Percentiles rank a stretch among this genome's conserved stretches.
Conservation (phyloP, 2,888 invertebrate genomes). For the Galeruca laticollis region DNA sequence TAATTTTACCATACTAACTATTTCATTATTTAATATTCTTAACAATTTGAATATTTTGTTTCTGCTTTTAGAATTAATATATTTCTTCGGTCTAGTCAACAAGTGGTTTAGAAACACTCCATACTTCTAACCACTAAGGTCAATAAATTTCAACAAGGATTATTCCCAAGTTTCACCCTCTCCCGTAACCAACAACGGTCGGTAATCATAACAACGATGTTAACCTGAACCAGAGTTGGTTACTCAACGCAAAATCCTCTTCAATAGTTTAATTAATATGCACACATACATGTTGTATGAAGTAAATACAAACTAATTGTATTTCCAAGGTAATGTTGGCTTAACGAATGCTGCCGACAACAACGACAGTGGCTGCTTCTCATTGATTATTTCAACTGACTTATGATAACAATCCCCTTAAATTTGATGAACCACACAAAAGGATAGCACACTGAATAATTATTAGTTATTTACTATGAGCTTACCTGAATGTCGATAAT, state of each 20-base stretch:
- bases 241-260: neutral
- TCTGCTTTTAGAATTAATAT: no score
- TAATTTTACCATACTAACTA: no score
- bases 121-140: no score
- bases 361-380: slow-evolving; percentile 9
- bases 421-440: slow-evolving; percentile 31
- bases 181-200: neutral
- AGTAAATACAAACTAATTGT: neutral
- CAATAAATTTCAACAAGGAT: no score
- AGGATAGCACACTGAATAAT: slow-evolving; percentile 29
- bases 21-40: no score
- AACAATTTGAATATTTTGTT: no score
- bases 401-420: slow-evolving; percentile 32
- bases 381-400: slow-evolving; percentile 29
- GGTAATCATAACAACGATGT: neutral
- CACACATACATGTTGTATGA: neutral
- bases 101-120: no score
- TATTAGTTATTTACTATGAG: slow-evolving; percentile 35
- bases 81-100: no score
- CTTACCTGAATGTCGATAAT: slow-evolving; percentile 27
- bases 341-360: slow-evolving; percentile 11
- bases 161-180: no score
- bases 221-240: neutral
- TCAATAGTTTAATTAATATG: neutral
- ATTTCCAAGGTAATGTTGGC: neutral